Conservation (phyloP, 2,797 vertebrate genomes). For the Poeciliopsis gracilis region DNA sequence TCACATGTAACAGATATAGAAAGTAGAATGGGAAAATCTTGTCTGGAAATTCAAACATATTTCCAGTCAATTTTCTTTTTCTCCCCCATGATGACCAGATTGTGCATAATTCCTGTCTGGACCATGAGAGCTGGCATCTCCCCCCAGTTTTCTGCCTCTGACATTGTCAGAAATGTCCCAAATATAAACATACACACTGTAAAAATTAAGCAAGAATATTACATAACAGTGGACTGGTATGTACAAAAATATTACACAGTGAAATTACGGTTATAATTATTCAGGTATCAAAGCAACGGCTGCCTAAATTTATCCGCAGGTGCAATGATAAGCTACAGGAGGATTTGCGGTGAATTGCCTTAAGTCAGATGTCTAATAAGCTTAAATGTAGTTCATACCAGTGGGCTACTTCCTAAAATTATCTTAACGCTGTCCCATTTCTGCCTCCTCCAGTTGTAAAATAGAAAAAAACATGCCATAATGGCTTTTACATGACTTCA, state of each 20-base stretch:
- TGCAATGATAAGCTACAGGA: neutral
- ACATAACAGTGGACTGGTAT: neutral
- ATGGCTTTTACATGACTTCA: conserved; percentile 33
- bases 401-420: conserved; percentile 3
- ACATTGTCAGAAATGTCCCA: neutral
- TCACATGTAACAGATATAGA: neutral
- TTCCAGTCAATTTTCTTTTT: neutral
- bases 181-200: neutral
- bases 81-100: neutral
- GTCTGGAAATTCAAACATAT: neutral
- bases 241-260: neutral
- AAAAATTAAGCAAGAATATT: neutral
- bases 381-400: neutral
- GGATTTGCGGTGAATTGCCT: neutral
- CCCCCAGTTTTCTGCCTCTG: neutral
- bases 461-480: conserved; percentile 11
- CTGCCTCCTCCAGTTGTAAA: conserved; percentile 3
- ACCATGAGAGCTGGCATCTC: neutral
- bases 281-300: neutral
- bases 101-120: neutral
- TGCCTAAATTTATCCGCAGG: neutral
- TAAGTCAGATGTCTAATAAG: neutral
- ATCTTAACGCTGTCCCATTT: neutral
- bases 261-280: neutral
- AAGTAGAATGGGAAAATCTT: neutral